Evolutionary conservation across 2,888 invertebrate genomes (phyloP).

Genomic region (Melolontha melolontha): DNA sequence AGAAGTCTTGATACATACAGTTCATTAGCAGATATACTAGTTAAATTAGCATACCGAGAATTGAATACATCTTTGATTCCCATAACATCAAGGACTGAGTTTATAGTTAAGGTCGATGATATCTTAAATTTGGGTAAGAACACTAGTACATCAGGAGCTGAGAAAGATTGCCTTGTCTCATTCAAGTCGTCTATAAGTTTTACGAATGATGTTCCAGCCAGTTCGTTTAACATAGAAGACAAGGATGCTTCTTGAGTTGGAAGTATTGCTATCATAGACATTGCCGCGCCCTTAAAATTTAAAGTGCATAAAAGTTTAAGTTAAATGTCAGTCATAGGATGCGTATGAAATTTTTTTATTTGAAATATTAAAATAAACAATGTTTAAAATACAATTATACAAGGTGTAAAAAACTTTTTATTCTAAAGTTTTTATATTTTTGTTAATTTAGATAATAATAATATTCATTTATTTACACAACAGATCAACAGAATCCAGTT

Average conservation of each 20-base stretch:
- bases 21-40: conserved; percentile 2
- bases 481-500: too few species aligned
- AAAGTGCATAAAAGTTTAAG: neutral
- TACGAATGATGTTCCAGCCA: conserved; percentile 65
- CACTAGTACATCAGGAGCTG: conserved; percentile 73
- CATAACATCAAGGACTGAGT: conserved; percentile 69
- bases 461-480: too few species aligned
- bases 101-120: conserved; percentile 72
- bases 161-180: conserved; percentile 66
- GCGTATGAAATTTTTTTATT: too few species aligned
- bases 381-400: too few species aligned
- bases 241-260: conserved; percentile 70
- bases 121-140: conserved; percentile 74
- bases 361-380: too few species aligned
- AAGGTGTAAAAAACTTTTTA: too few species aligned
- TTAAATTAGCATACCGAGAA: neutral
- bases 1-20: neutral
- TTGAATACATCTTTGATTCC: conserved; percentile 38
- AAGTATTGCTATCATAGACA: conserved; percentile 75
- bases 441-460: too few species aligned
- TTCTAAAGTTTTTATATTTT: too few species aligned
- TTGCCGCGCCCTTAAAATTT: conserved; percentile 63
- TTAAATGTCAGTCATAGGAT: too few species aligned
- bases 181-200: conserved; percentile 68
- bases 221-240: conserved; percentile 67